These are phyloP conservation scores for Scomber scombrus DNA, from an alignment of 2,113 vertebrate species.

Conservation along the genomic window DNA sequence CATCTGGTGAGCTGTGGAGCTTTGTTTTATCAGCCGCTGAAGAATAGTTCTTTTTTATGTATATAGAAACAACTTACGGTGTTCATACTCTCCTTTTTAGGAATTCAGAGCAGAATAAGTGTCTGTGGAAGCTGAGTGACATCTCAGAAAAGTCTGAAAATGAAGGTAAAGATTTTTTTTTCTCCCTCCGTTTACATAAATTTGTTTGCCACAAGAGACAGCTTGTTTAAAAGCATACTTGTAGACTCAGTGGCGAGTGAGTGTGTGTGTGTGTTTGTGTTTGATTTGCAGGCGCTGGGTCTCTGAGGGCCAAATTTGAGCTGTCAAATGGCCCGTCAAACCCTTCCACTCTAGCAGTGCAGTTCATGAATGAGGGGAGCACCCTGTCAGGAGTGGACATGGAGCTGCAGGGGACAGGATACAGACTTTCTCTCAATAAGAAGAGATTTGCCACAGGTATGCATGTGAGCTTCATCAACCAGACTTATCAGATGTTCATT, in stretches of 20 bases:
- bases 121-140: conserved; percentile 94
- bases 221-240: background rate
- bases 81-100: conserved; percentile 74
- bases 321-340: conserved; percentile 93
- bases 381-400: conserved; percentile 94
- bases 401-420: conserved; percentile 93
- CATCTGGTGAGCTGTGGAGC: conserved; percentile 86
- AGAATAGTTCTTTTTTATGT: too few relatives aligned
- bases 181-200: background rate
- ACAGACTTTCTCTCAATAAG: conserved; percentile 94
- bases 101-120: conserved; percentile 96
- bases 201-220: background rate
- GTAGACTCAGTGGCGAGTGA: background rate
- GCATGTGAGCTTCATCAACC: background rate
- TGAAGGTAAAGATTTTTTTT: conserved; percentile 86
- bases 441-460: conserved; percentile 97
- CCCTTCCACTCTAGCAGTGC: conserved; percentile 94
- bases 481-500: rapidly evolving
- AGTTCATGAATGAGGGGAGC: conserved; percentile 93
- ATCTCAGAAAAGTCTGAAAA: conserved; percentile 98
- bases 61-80: background rate
- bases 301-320: conserved; percentile 97
- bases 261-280: conserved; percentile 27
- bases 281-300: conserved; percentile 88
- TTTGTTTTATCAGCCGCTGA: background rate